Percentiles rank a stretch among this genome's conserved stretches.
phyloP scores from a whole-genome alignment of 2,113 vertebrate species.

The Ochotona curzoniae region DNA sequence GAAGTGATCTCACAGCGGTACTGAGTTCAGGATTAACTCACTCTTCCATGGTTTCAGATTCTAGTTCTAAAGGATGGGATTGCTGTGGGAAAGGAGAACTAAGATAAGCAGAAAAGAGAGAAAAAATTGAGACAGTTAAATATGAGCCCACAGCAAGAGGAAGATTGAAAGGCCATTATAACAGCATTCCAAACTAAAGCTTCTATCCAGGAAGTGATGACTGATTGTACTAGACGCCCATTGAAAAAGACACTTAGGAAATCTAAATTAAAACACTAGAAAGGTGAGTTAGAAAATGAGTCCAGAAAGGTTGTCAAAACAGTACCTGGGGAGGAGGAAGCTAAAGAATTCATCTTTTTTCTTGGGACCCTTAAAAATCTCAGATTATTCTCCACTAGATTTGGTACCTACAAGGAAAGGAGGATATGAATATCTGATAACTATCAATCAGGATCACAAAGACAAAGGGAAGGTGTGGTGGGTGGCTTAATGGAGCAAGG shows the following conservation, averaged over 20 bases:
- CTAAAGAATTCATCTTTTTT: conserved; percentile 1
- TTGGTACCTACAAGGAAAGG: background rate
- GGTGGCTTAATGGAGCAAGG: background rate
- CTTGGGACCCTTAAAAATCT: background rate
- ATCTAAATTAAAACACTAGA: background rate
- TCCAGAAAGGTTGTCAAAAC: background rate
- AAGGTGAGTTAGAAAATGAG: background rate
- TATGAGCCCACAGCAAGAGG: background rate
- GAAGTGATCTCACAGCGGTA: background rate
- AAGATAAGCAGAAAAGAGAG: background rate
- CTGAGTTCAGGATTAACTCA: background rate
- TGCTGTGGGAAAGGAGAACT: background rate
- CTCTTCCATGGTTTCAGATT: background rate
- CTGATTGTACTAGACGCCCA: background rate
- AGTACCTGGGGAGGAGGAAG: background rate
- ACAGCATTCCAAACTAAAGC: conserved; percentile 20
- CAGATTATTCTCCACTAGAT: background rate
- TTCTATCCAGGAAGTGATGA: conserved; percentile 4
- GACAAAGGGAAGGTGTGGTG: background rate
- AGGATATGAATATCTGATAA: background rate
- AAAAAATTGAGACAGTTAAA: background rate
- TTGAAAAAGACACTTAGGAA: background rate
- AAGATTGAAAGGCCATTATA: background rate
- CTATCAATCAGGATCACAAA: background rate
- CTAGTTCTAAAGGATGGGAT: background rate